Base-by-base conservation (phyloP, 2,888 invertebrate species). In the Meteorus cinctellus region DNA sequence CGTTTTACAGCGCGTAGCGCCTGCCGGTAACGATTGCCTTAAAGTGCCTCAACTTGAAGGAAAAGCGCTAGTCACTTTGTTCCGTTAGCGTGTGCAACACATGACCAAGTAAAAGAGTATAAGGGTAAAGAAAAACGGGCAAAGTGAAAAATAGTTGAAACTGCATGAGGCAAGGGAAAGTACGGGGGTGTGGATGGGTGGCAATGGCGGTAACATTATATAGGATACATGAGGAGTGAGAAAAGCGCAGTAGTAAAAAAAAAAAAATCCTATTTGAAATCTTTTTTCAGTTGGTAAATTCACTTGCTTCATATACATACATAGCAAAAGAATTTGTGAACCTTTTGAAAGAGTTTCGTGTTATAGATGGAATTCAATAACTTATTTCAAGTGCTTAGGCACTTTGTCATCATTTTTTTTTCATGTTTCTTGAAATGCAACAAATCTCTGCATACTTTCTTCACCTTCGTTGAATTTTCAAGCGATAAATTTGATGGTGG, bases 21-120 rank as follows among this genome's bases (percentile, higher is more conserved):
- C 69, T 74, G 76, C 78, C 73, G 65, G 72, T 69, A 75, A 71
- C 66, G 75, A 77, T 79, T 76, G 68, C 65, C 75, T 69, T 69
- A 65, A 75, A 70, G 70, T 75, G 74, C 69, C 74, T 75, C 45
- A 45, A 62, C 69, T 74, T 67, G 60, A 62, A 62, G 62, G 60
- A 71, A 62, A 48, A 72, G 71, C 63, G 48, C 63, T 72, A 72
- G 67, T 67, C 73, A 73, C 73, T 73, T 71, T 75, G 71, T 66
- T 65, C 70, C 66, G 65, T 60, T 71, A 51, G 34, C 65, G 34
- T 60, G 68, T 55, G 55, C 19, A 55, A 60, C 29, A 31, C 51
- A 55, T 27, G 55, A 60, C 60, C 48, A 36, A 62, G 67, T 71
- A 31, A 6, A 41, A 29, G 59, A 10, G 36, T 27, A 51, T 75